Evolutionary conservation across 2,113 vertebrate species (phyloP).

Genomic region (Poicephalus meyeri): DNA sequence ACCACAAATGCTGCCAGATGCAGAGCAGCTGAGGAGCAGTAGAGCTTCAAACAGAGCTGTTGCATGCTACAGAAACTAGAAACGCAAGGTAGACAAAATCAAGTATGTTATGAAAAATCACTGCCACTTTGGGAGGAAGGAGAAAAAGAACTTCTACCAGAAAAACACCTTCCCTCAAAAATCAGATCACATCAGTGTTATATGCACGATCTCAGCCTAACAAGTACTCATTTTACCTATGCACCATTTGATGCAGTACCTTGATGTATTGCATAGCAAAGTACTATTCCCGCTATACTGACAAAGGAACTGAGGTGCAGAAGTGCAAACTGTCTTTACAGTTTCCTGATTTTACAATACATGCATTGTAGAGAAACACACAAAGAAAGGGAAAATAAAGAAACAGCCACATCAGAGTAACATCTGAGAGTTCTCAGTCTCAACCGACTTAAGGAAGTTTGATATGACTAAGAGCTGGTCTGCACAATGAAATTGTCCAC

Average conservation of each 20-base stretch:
- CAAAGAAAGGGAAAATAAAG: background rate
- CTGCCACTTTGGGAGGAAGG: background rate
- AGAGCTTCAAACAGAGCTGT: background rate
- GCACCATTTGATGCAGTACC: background rate
- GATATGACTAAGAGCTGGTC: background rate
- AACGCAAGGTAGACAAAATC: background rate
- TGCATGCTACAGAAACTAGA: background rate
- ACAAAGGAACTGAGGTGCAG: background rate
- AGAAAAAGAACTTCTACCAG: background rate
- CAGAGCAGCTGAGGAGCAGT: background rate
- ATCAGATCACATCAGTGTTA: background rate
- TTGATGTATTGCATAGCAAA: background rate
- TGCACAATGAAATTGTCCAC: conserved; percentile 12
- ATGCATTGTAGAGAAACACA: background rate
- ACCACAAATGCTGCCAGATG: background rate
- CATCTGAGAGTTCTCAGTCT: conserved; percentile 2
- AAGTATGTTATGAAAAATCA: background rate
- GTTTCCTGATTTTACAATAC: background rate
- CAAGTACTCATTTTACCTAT: background rate
- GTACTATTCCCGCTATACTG: background rate
- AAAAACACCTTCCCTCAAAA: background rate
- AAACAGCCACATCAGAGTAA: background rate
- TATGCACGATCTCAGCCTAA: background rate
- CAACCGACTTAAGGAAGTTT: background rate
- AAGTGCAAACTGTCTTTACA: background rate